Evolutionary conservation across 1,140 invertebrate genomes (phyloP).

Genomic region (Pantala flavescens): DNA sequence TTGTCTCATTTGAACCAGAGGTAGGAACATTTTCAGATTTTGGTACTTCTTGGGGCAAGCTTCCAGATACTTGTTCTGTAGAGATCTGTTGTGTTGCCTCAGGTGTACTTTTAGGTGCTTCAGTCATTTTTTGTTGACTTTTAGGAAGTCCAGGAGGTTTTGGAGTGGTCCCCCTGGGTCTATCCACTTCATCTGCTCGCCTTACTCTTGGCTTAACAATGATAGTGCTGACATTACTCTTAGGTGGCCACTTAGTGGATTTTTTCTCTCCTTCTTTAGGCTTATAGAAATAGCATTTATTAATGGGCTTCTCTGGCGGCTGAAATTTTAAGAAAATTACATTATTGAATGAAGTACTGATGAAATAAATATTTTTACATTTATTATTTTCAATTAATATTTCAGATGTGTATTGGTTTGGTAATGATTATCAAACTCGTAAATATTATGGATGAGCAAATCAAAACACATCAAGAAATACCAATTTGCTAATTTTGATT

Average conservation of each 20-base stretch:
- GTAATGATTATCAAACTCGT: too few species aligned
- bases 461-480: too few species aligned
- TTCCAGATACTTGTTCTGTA: too few species aligned
- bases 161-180: not conserved
- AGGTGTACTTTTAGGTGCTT: too few species aligned
- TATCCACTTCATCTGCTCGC: not conserved
- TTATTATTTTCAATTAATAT: too few species aligned
- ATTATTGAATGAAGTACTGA: too few species aligned
- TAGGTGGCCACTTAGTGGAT: not conserved
- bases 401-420: too few species aligned
- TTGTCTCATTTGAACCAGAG: not conserved
- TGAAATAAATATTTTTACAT: too few species aligned
- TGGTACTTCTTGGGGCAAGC: too few species aligned
- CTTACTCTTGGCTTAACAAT: not conserved
- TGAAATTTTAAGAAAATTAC: not conserved
- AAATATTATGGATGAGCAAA: too few species aligned
- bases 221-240: not conserved
- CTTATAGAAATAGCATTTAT: not conserved
- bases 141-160: not conserved
- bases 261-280: not conserved
- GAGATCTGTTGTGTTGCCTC: too few species aligned
- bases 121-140: not conserved
- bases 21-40: not conserved
- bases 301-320: not conserved
- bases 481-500: too few species aligned